Evolutionary conservation across 2,797 vertebrate species (phyloP).

Genomic region (Urophycis tenuis): DNA sequence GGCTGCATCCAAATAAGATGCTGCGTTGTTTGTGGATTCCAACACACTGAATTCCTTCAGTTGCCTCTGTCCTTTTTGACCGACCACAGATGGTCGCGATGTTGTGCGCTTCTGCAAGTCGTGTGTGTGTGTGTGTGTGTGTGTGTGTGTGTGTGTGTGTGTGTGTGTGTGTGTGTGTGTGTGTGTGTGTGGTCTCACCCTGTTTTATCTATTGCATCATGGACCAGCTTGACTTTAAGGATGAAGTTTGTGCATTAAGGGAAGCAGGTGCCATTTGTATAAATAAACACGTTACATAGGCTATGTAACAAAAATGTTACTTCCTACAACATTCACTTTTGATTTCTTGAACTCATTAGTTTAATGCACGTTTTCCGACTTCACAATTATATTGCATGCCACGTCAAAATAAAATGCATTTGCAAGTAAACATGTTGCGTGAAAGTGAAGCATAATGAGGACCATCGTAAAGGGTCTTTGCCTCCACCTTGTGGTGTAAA

Average conservation of each 20-base stretch:
- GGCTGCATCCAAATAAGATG: slow-evolving; percentile 68
- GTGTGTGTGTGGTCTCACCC: slow-evolving; percentile 13
- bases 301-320: not conserved
- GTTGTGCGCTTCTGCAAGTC: not conserved
- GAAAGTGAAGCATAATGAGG: not conserved
- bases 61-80: slow-evolving; percentile 56
- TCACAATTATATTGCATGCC: not conserved
- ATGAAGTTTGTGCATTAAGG: slow-evolving; percentile 2
- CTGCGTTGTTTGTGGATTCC: slow-evolving; percentile 64
- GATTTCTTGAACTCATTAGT: not conserved
- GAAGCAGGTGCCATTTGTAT: slow-evolving; percentile 24
- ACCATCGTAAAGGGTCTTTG: slow-evolving; percentile 30
- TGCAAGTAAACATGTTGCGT: not conserved
- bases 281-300: not conserved
- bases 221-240: slow-evolving; percentile 13
- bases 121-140: slow-evolving; percentile 8
- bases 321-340: not conserved
- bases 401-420: no score
- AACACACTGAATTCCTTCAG: slow-evolving; percentile 67
- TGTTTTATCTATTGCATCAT: slow-evolving; percentile 32
- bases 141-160: not conserved
- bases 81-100: slow-evolving; percentile 54
- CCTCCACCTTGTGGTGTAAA: slow-evolving; percentile 35
- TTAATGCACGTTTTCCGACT: no score
- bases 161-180: slow-evolving; percentile 1